A percentile compares a stretch with the other conserved stretches of the same genome.
These are phyloP conservation scores for Calycopis cecrops DNA, from an alignment of 1,140 invertebrate species.

Conservation along the genomic window DNA sequence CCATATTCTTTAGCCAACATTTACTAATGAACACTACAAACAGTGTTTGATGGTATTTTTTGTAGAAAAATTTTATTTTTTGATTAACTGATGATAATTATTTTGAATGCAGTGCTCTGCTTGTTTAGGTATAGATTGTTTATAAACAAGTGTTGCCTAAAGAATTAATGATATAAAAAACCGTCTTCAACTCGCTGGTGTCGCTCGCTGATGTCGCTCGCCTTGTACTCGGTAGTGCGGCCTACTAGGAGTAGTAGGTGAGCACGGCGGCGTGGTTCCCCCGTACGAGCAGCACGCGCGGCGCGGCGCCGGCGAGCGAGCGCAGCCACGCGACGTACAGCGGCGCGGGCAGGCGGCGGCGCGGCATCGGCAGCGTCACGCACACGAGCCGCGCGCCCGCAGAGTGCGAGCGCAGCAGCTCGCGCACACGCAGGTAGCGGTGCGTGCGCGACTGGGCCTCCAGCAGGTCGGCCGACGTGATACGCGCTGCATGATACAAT, in stretches of 20 bases:
- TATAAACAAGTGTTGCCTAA: no score
- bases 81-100: no score
- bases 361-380: conserved; percentile 95
- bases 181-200: no score
- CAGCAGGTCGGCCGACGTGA: conserved; percentile 89
- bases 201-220: no score
- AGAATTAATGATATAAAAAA: no score
- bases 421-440: conserved; percentile 90
- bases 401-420: conserved; percentile 91
- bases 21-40: no score
- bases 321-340: conserved; percentile 97
- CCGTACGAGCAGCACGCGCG: conserved; percentile 83
- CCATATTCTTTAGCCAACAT: no score
- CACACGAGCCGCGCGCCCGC: conserved; percentile 90
- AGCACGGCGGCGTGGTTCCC: conserved; percentile 97
- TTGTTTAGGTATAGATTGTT: no score
- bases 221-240: no score
- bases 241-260: conserved; percentile 92
- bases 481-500: conserved; percentile 69
- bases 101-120: no score
- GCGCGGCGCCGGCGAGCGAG: conserved; percentile 86
- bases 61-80: no score
- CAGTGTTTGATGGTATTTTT: no score
- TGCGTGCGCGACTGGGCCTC: conserved; percentile 94
- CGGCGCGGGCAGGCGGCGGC: conserved; percentile 89